Percentiles rank a stretch among this genome's conserved stretches.
phyloP scores from a whole-genome alignment of 2,888 invertebrate genomes.

The Amitus sp. region DNA sequence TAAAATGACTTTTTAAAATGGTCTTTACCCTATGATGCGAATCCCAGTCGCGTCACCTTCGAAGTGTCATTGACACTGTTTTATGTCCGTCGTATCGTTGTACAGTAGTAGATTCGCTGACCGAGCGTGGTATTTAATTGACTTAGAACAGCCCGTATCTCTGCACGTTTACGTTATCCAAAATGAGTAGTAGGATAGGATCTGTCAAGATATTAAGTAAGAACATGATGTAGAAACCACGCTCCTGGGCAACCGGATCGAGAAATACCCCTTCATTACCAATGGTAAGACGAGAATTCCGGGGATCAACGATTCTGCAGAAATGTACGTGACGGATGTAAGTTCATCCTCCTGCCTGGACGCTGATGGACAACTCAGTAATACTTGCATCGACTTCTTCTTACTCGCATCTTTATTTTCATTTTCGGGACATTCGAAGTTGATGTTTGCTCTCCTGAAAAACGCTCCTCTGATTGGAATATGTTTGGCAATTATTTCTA shows the following conservation, averaged over 20 bases:
- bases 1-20: slow-evolving; percentile 25
- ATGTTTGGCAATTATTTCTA: no score
- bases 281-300: slow-evolving; percentile 96
- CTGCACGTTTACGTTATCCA: slow-evolving; percentile 23
- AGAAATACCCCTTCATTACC: slow-evolving; percentile 90
- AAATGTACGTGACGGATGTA: slow-evolving; percentile 89
- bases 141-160: slow-evolving; percentile 25
- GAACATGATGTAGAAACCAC: slow-evolving; percentile 76
- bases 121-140: slow-evolving; percentile 24
- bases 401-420: background rate
- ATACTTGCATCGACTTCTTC: slow-evolving; percentile 27
- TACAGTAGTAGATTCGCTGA: slow-evolving; percentile 20
- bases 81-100: slow-evolving; percentile 19
- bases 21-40: background rate
- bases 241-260: slow-evolving; percentile 85
- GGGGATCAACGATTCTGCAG: slow-evolving; percentile 92
- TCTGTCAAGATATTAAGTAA: slow-evolving; percentile 24
- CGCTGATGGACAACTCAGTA: slow-evolving; percentile 29
- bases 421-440: background rate
- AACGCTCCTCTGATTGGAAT: no score
- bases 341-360: slow-evolving; percentile 69
- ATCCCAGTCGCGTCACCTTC: background rate
- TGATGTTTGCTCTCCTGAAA: background rate
- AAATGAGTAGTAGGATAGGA: slow-evolving; percentile 17
- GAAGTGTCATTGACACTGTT: slow-evolving; percentile 16